phyloP scores from a whole-genome alignment of 2,113 vertebrate genomes.

The Myrmecophaga tridactyla region DNA sequence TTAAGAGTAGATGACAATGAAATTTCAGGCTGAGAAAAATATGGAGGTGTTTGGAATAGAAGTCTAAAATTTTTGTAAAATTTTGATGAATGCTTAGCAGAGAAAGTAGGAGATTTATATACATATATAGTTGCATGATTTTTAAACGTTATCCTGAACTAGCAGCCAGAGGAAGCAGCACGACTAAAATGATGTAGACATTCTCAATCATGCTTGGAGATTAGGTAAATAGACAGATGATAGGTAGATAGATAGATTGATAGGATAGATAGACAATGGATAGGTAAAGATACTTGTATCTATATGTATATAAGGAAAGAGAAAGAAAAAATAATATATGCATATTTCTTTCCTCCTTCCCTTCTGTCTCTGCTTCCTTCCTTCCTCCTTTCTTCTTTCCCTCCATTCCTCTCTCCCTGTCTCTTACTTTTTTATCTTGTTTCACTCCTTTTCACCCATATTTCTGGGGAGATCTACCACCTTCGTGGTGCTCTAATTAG shows the following conservation, averaged over 20 bases:
- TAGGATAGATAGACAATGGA: no score
- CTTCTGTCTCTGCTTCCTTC: not conserved
- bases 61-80: not conserved
- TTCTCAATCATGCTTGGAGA: no score
- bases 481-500: no score
- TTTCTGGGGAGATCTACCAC: no score
- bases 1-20: not conserved
- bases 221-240: no score
- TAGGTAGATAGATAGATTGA: no score
- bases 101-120: not conserved
- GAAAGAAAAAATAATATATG: no score
- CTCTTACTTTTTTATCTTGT: not conserved
- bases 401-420: not conserved
- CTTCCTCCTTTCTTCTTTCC: not conserved
- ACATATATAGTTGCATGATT: not conserved
- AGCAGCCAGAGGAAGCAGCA: no score
- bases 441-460: not conserved
- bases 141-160: not conserved
- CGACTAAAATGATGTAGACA: no score
- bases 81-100: not conserved
- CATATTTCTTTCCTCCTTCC: not conserved
- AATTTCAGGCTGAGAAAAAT: not conserved
- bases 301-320: no score
- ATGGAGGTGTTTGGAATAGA: not conserved
- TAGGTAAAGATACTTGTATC: no score